Percentiles rank a stretch among this genome's conserved stretches.
These are phyloP conservation scores for Anguilla obscura DNA, from an alignment of 2,797 vertebrate species.

Conservation along the genomic window DNA sequence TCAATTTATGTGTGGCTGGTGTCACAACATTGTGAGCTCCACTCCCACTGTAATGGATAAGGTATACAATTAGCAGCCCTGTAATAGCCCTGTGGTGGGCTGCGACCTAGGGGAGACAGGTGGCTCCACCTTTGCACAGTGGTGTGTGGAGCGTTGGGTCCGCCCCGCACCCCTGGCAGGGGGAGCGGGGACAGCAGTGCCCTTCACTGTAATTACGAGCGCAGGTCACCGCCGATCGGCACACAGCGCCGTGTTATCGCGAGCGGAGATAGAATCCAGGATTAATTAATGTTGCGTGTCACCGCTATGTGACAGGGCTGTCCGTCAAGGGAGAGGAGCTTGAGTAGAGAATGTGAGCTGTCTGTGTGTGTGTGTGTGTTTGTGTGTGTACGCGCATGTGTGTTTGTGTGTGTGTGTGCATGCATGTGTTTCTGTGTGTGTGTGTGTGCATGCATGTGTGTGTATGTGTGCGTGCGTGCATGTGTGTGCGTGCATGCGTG, in stretches of 20 bases:
- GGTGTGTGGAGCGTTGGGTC: neutral
- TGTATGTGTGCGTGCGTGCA: neutral
- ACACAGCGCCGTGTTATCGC: conserved; percentile 9
- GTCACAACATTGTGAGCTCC: neutral
- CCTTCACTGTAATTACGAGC: conserved; percentile 31
- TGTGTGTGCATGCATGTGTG: neutral
- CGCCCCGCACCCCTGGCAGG: neutral
- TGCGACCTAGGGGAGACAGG: neutral
- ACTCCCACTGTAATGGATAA: conserved; percentile 40
- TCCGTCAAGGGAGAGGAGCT: conserved; percentile 12
- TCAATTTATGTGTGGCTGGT: conserved; percentile 31
- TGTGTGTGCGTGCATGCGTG: neutral
- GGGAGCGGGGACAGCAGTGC: neutral
- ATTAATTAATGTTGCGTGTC: conserved; percentile 30
- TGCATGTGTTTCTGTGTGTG: neutral
- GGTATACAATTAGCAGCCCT: conserved; percentile 43
- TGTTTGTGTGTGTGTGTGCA: neutral
- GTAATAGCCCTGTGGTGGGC: neutral
- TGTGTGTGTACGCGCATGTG: neutral
- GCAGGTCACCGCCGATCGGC: conserved; percentile 22
- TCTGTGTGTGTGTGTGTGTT: conserved; percentile 18
- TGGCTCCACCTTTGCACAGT: neutral
- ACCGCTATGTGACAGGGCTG: conserved; percentile 26
- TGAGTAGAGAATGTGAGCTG: neutral
- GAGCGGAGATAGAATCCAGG: conserved; percentile 23